A percentile compares a stretch with the other conserved stretches of the same genome.
phyloP scores from a whole-genome alignment of 1,140 invertebrate genomes.

The Scaptomyza graminum region DNA sequence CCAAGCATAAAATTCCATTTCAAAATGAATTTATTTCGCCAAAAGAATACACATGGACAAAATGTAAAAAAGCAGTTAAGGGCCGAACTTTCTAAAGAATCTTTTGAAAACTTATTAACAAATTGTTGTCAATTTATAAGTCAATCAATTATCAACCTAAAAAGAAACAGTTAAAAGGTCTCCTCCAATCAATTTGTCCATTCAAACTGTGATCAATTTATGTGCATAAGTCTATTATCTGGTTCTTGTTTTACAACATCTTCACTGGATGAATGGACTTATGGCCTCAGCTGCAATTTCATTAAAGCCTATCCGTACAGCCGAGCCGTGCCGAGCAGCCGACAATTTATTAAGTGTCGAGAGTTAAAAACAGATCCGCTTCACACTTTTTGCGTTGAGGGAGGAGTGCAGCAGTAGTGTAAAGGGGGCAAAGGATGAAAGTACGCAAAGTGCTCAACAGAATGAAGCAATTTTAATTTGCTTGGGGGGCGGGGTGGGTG shows the following conservation, averaged over 20 bases:
- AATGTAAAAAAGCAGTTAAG: too few species aligned
- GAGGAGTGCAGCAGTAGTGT: conserved; percentile 7
- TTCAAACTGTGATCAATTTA: conserved; percentile 6
- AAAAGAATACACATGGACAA: too few species aligned
- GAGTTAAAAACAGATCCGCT: conserved; percentile 50
- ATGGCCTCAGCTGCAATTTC: conserved; percentile 45
- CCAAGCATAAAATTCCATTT: too few species aligned
- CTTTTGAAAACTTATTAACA: too few species aligned
- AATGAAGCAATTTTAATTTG: conserved; percentile 81
- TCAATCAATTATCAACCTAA: too few species aligned
- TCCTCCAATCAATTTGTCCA: neutral
- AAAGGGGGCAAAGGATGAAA: conserved; percentile 51
- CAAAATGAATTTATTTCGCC: neutral
- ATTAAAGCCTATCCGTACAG: conserved; percentile 56
- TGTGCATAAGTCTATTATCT: conserved; percentile 25
- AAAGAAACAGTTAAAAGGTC: too few species aligned
- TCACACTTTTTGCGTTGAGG: conserved; percentile 52
- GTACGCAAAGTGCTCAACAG: conserved; percentile 34
- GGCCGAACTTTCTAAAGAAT: too few species aligned
- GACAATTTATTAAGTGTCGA: conserved; percentile 80
- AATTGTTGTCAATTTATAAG: too few species aligned
- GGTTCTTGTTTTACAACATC: conserved; percentile 12
- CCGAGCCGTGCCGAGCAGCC: conserved; percentile 6
- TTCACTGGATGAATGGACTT: conserved; percentile 22
- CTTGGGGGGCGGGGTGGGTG: conserved; percentile 8